Base-by-base conservation (phyloP, 2,797 vertebrate genomes). In the Melopsittacus undulatus region DNA sequence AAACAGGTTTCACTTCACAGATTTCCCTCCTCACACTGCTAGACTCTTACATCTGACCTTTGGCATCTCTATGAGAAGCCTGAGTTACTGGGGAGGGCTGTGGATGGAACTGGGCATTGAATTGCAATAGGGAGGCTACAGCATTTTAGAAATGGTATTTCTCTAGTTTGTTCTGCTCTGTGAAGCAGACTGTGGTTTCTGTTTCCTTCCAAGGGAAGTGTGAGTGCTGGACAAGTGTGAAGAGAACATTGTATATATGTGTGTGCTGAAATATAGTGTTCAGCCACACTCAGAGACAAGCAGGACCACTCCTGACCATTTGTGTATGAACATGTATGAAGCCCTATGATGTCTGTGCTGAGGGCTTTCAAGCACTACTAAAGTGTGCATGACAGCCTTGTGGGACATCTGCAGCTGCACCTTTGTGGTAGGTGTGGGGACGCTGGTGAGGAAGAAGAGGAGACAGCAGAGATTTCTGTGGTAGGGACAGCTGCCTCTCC, bases 181-280 rank as follows among this genome's bases (percentile, higher is more conserved):
- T 81, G 62, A 46, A 94, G 51, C 48, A 78, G 62, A n/a, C 38
- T 61, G 8, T 73, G 52, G 14, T 68, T 89, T 90, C 81, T 85
- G 49, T 87, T 61, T 78, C 27, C 69, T 70, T 89, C 42, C 45
- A 72, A 52, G 26, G 80, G 57, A 83, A 54, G 11, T 13, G 8
- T 72, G 57, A 87, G 43, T 79, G 29, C 43, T 79, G 67, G 23
- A 84, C 63, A 64, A 2, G 20, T 83, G 16, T 61, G 68, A 89
- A 67, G 77, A 93, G 29, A 84, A 48, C 4, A 15, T 24, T 4
- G 10, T 1, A n/a, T 45, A 5, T 24, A 7, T 32, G 9, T 45
- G 9, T 46, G 2, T 42, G 32, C 52, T 57, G 34, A 38, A 48
- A 91, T 68, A 52, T 6, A 51, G 46, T 36, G 20, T 67, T 78